These are phyloP conservation scores for Drosophila oshimai DNA, from an alignment of 1,140 invertebrate species.

Conservation along the genomic window DNA sequence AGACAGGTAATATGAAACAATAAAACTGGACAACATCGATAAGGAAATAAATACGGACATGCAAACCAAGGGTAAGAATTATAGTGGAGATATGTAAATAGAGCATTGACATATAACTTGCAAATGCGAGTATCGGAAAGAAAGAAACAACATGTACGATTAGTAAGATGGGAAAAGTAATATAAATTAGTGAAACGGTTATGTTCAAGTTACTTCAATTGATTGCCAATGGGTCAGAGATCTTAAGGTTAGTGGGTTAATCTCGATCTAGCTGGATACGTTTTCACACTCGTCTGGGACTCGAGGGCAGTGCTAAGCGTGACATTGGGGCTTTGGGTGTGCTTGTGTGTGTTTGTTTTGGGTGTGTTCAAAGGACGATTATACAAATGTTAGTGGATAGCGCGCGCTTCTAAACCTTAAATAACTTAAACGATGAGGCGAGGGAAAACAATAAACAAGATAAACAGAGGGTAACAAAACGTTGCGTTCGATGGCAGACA, in stretches of 20 bases:
- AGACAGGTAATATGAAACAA: conserved; percentile 7
- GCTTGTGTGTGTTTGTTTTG: conserved; percentile 7
- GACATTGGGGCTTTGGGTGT: conserved; percentile 18
- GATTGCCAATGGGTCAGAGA: conserved; percentile 45
- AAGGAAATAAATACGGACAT: conserved; percentile 23
- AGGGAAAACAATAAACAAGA: conserved; percentile 22
- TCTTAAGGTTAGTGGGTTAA: conserved; percentile 31
- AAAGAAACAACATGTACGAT: conserved; percentile 45
- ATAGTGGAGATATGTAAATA: conserved; percentile 8
- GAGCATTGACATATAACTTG: conserved; percentile 38
- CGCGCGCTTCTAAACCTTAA: conserved; percentile 61
- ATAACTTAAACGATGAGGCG: conserved; percentile 47
- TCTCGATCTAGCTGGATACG: conserved; percentile 65
- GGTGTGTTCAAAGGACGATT: neutral
- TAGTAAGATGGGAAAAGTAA: conserved; percentile 22
- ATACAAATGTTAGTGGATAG: conserved; percentile 48
- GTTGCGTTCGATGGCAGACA: conserved; percentile 29
- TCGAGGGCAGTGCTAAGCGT: conserved; percentile 35
- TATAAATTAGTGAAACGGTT: conserved; percentile 18
- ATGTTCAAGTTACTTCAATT: conserved; percentile 32
- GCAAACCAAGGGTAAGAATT: conserved; percentile 6
- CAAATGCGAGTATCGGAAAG: conserved; percentile 26
- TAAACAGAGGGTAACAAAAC: conserved; percentile 13
- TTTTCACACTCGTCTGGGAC: conserved; percentile 30
- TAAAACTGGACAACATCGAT: conserved; percentile 36